These are phyloP conservation scores for Anoura caudifer DNA, from an alignment of 2,113 vertebrate species.

Conservation along the genomic window DNA sequence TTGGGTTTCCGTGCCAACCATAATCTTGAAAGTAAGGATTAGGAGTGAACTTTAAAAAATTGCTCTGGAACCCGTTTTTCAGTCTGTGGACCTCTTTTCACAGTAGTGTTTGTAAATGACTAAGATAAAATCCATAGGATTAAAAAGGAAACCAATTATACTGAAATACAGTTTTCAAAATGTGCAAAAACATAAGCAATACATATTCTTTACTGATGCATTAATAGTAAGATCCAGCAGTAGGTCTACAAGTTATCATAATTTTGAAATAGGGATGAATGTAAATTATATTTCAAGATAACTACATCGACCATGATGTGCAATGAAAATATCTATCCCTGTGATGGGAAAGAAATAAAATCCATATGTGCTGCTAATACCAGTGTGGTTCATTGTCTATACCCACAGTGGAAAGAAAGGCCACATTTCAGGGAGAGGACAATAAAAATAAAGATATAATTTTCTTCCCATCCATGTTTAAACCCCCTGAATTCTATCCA, in stretches of 20 bases:
- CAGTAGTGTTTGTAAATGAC: conserved; percentile 30
- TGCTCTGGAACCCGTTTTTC: background rate
- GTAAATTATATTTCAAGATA: conserved; percentile 33
- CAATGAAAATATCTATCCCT: background rate
- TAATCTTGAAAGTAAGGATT: conserved; percentile 6
- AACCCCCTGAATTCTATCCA: background rate
- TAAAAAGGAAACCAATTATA: conserved; percentile 23
- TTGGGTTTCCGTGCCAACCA: conserved; percentile 42
- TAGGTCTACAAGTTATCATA: background rate
- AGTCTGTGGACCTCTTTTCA: background rate
- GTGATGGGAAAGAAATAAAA: background rate
- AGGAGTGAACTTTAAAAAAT: background rate
- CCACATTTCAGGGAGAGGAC: background rate
- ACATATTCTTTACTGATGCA: background rate
- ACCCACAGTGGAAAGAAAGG: background rate
- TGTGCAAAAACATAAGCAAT: conserved; percentile 1
- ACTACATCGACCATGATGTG: background rate
- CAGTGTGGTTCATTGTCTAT: background rate
- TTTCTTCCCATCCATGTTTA: background rate
- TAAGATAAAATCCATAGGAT: conserved; percentile 25
- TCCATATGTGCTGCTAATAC: background rate
- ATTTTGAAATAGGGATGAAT: conserved; percentile 26
- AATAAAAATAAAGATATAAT: background rate
- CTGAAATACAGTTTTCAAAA: conserved; percentile 25
- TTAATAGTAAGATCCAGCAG: background rate